Conservation (phyloP, 2,888 invertebrate species). For the Leucoptera coffeella region DNA sequence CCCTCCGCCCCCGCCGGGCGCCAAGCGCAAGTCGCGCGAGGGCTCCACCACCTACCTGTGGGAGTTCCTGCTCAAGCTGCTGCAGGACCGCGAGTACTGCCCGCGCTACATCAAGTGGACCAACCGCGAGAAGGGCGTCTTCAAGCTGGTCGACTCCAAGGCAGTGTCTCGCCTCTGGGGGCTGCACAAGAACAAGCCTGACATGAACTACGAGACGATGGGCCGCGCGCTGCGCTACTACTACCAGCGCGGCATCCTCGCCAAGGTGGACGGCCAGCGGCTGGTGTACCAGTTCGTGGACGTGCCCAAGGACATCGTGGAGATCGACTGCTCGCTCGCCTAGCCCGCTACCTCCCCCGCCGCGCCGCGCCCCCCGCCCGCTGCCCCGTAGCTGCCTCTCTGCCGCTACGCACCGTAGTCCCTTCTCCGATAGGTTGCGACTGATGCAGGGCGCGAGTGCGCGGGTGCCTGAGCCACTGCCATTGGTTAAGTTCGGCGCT, state of each 20-base stretch:
- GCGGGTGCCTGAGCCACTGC: too few relatives aligned
- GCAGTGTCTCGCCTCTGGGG: slow-evolving; percentile 99
- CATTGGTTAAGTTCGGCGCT: too few relatives aligned
- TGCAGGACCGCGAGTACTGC: slow-evolving; percentile 96
- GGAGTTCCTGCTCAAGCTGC: slow-evolving; percentile 96
- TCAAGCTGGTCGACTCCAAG: slow-evolving; percentile 98
- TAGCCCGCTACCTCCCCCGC: too few relatives aligned
- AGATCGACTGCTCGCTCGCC: slow-evolving; percentile 92
- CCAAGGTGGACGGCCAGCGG: slow-evolving; percentile 98
- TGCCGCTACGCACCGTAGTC: too few relatives aligned
- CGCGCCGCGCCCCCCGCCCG: too few relatives aligned
- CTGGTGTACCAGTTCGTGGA: slow-evolving; percentile 99
- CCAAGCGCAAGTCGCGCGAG: slow-evolving; percentile 90
- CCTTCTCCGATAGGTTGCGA: too few relatives aligned
- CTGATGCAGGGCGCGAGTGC: too few relatives aligned
- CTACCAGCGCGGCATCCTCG: slow-evolving; percentile 97
- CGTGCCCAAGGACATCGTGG: slow-evolving; percentile 96
- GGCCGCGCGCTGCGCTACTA: slow-evolving; percentile 97
- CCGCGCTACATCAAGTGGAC: slow-evolving; percentile 99
- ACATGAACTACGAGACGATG: slow-evolving; percentile 99
- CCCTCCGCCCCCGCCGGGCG: slow-evolving; percentile 67
- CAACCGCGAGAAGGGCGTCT: slow-evolving; percentile 94
- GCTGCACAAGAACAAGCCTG: slow-evolving; percentile 98
- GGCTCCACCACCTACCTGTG: slow-evolving; percentile 97
- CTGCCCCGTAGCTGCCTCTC: too few relatives aligned